Conservation (phyloP, 2,797 vertebrate genomes). For the Microchirus variegatus region DNA sequence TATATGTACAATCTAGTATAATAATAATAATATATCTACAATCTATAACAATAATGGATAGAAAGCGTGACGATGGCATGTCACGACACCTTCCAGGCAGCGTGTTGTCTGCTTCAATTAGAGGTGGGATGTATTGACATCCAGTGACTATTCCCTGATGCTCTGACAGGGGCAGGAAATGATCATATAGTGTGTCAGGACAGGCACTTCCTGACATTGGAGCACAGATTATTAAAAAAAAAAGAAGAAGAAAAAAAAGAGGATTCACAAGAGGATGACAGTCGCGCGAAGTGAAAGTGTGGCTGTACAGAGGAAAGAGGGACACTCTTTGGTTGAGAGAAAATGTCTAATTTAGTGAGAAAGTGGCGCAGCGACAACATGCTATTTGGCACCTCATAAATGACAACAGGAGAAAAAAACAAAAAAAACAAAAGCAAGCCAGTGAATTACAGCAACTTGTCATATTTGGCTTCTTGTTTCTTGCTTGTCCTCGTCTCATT, state of each 20-base stretch:
- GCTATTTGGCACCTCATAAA: constrained; percentile 32
- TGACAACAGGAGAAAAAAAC: constrained; percentile 40
- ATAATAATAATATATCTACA: too few relatives aligned
- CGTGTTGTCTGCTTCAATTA: constrained; percentile 60
- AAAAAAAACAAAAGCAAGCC: constrained; percentile 27
- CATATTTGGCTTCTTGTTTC: constrained; percentile 39
- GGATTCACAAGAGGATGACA: constrained; percentile 46
- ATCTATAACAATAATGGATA: constrained; percentile 23
- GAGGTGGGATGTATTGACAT: constrained; percentile 45
- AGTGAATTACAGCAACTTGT: constrained; percentile 38
- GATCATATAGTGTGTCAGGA: constrained; percentile 51
- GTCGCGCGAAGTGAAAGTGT: constrained; percentile 45
- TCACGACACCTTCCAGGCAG: constrained; percentile 50
- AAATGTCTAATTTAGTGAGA: constrained; percentile 52
- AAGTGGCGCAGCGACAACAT: constrained; percentile 39
- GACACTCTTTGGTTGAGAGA: constrained; percentile 21
- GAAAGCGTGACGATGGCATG: constrained; percentile 33
- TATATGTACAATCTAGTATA: too few relatives aligned
- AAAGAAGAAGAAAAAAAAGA: constrained; percentile 33
- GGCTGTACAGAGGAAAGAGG: constrained; percentile 27
- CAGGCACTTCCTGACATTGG: constrained; percentile 45
- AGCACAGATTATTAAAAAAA: constrained; percentile 49
- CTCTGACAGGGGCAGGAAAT: constrained; percentile 57
- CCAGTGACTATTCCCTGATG: constrained; percentile 49
- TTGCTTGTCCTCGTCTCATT: constrained; percentile 27